Evolutionary conservation across 2,888 invertebrate genomes (phyloP).

Genomic region (Agriopis aurantiaria): DNA sequence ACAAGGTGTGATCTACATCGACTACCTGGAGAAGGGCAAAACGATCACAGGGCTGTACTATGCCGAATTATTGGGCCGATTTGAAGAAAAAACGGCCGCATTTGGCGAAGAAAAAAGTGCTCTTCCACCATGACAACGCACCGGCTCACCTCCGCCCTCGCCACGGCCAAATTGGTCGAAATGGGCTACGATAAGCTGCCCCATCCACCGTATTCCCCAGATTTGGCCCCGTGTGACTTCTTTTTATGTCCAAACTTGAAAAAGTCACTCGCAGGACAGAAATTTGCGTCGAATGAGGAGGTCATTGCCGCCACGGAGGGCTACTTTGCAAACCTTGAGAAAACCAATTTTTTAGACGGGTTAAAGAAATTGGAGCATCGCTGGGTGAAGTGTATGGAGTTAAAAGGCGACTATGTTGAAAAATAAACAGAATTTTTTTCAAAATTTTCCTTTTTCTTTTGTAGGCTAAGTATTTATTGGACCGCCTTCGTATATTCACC

Average conservation of each 20-base stretch:
- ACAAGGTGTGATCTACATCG: conserved; percentile 46
- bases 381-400: too few relatives aligned
- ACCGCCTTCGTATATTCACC: too few relatives aligned
- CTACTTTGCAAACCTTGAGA: background rate
- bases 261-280: conserved; percentile 5
- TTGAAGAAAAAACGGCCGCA: conserved; percentile 47
- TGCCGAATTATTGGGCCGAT: conserved; percentile 46
- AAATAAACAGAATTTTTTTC: too few relatives aligned
- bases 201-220: conserved; percentile 18
- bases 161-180: too few relatives aligned
- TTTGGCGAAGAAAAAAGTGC: conserved; percentile 49
- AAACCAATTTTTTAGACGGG: background rate
- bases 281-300: background rate
- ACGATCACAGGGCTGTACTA: conserved; percentile 49
- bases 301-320: background rate
- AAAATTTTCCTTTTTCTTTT: too few relatives aligned
- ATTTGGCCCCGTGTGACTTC: conserved; percentile 20
- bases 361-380: background rate
- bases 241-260: conserved; percentile 20
- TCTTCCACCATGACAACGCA: conserved; percentile 31
- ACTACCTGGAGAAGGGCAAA: conserved; percentile 48
- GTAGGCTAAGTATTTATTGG: too few relatives aligned
- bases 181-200: background rate
- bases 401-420: too few relatives aligned
- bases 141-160: background rate